Evolutionary conservation across 2,113 vertebrate genomes (phyloP), one percentile per base, ranked within the genome.

Genomic region (Harpagus bidentatus): DNA sequence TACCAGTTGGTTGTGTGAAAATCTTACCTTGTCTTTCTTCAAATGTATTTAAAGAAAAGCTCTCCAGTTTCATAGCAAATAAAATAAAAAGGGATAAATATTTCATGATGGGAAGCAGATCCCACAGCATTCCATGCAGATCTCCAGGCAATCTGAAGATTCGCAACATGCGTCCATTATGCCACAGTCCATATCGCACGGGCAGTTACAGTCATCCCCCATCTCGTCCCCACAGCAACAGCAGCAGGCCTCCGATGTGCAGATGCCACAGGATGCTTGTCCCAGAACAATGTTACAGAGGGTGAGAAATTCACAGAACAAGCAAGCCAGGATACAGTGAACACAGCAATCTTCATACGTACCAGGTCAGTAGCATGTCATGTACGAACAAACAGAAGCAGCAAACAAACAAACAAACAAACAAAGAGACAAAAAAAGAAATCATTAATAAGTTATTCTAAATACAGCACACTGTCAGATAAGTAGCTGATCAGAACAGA

Each of bases 111-210:
- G 99, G 97, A 99, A 99, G 97, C 99, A 99, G 98, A 99, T 99
- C 56, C 99, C 99, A 87, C 99, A 99, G 98, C 99, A 99, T 97
- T 99, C 99, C 99, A 99, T 99, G 95, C 99, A 99, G 98, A 99
- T 99, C 98, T 99, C 99, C 98, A 99, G 98, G 96, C 99, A 99
- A 98, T 99, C 99, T 23, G 99, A 99, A 36, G 99, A 99, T 97
- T 99, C 99, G 97, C 99, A 99, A 97, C 99, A 99, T 38, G 99
- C 99, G 4, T 99, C 99, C 99, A 99, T 99, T 97, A 99, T 99
- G 97, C 99, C 99, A 82, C 99, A 99, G 94, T 99, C 99, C 99
- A 99, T 98, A 59, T 99, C 98, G 71, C 98, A 99, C 0, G 98
- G 98, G 93, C 98, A 99, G 97, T 98, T 98, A 93, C 98, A 99